These are phyloP conservation scores for Andrena praecox DNA, from an alignment of 2,888 invertebrate species.

Conservation along the genomic window DNA sequence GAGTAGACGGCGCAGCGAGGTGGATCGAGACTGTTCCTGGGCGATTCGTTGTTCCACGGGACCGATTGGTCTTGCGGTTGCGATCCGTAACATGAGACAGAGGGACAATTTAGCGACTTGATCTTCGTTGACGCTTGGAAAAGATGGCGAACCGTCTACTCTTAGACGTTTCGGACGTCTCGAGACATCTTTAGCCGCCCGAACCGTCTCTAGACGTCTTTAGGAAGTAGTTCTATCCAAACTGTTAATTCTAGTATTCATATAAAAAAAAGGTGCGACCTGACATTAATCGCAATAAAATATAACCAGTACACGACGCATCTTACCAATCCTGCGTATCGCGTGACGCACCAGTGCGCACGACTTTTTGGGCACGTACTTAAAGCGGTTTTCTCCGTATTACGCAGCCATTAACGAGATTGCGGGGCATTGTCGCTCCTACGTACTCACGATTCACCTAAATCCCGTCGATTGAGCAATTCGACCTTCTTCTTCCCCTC, in stretches of 20 bases:
- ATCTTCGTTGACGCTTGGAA: conserved; percentile 29
- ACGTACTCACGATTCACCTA: conserved; percentile 48
- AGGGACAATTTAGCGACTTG: conserved; percentile 30
- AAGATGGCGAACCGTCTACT: background rate
- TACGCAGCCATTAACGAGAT: conserved; percentile 62
- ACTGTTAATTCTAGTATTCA: background rate
- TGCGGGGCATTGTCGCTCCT: conserved; percentile 56
- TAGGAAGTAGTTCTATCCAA: background rate
- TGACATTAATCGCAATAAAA: background rate
- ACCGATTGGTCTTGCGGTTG: background rate
- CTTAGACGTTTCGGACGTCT: background rate
- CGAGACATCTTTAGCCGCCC: background rate
- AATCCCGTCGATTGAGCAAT: conserved; percentile 63
- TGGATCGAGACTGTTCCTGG: background rate
- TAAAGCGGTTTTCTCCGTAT: conserved; percentile 53
- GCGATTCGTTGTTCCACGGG: conserved; percentile 3
- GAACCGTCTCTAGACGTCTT: background rate
- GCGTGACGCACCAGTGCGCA: conserved; percentile 32
- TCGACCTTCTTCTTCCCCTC: conserved; percentile 44
- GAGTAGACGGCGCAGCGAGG: background rate
- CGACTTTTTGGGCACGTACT: conserved; percentile 44
- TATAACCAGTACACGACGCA: conserved; percentile 18
- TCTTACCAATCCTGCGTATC: conserved; percentile 44
- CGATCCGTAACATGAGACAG: conserved; percentile 43
- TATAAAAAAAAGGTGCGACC: background rate